Percentiles rank a stretch among this genome's conserved stretches.
phyloP scores from a whole-genome alignment of 2,797 vertebrate genomes.

The Parotocinclus haroldoi region DNA sequence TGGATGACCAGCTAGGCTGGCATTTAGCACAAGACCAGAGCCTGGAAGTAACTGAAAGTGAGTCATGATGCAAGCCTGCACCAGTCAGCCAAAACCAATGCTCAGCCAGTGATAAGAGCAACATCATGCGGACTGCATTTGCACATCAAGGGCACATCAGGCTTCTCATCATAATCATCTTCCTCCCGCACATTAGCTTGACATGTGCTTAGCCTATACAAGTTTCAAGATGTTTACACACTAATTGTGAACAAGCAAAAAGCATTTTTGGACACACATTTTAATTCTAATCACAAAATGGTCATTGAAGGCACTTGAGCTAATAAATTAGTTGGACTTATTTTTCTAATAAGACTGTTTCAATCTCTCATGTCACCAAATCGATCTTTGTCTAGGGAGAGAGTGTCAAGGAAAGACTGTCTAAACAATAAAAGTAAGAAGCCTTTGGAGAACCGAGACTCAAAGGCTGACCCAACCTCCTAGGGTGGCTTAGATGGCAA shows the following conservation, averaged over 20 bases:
- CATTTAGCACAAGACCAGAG: conserved; percentile 20
- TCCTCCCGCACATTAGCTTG: conserved; percentile 33
- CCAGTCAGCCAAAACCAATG: conserved; percentile 29
- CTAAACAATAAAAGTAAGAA: too few relatives aligned
- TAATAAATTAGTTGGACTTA: conserved; percentile 17
- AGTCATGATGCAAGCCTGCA: conserved; percentile 28
- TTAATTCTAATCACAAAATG: conserved; percentile 28
- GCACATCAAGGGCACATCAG: conserved; percentile 39
- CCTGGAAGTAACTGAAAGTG: conserved; percentile 17
- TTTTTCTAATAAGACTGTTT: conserved; percentile 30
- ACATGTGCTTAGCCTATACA: conserved; percentile 23
- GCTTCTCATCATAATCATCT: conserved; percentile 33
- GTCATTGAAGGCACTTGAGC: too few relatives aligned
- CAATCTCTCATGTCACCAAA: conserved; percentile 11
- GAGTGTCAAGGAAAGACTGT: too few relatives aligned
- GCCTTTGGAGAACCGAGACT: too few relatives aligned
- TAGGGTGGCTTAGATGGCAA: too few relatives aligned
- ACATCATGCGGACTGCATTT: conserved; percentile 21
- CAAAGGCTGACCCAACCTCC: too few relatives aligned
- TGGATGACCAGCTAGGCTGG: conserved; percentile 14
- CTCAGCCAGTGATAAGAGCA: conserved; percentile 28
- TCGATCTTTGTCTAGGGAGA: conserved; percentile 47
- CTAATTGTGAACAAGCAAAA: conserved; percentile 19
- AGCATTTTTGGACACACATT: conserved; percentile 12
- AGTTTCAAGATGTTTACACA: conserved; percentile 23